phyloP scores from a whole-genome alignment of 2,888 invertebrate species.

The Cyrtodaria siliqua region DNA sequence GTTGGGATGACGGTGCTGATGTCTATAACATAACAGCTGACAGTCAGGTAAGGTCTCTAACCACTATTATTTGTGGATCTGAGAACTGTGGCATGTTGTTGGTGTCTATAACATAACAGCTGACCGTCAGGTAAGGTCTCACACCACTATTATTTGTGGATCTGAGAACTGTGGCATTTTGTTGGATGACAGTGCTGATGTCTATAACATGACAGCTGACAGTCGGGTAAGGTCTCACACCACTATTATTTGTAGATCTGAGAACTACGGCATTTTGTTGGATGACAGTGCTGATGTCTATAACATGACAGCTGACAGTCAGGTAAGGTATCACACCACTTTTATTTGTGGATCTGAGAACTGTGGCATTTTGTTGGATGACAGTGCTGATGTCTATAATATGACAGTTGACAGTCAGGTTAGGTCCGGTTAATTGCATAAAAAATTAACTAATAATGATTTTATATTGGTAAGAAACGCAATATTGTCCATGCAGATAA shows the following conservation, averaged over 20 bases:
- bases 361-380: constrained; percentile 17
- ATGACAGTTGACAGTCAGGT: constrained; percentile 40
- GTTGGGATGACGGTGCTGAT: constrained; percentile 15
- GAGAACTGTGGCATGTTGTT: constrained; percentile 15
- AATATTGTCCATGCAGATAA: too few relatives aligned
- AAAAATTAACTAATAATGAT: too few relatives aligned
- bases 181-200: constrained; percentile 17
- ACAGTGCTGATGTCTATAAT: constrained; percentile 19
- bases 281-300: constrained; percentile 18
- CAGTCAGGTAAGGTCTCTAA: constrained; percentile 37
- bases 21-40: constrained; percentile 30
- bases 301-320: constrained; percentile 36
- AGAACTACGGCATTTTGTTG: constrained; percentile 14
- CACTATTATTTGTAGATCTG: too few relatives aligned
- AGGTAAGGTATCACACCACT: constrained; percentile 37
- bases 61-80: too few relatives aligned
- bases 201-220: constrained; percentile 28
- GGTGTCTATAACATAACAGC: constrained; percentile 27
- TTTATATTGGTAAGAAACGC: too few relatives aligned
- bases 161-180: constrained; percentile 14
- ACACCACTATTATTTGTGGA: too few relatives aligned
- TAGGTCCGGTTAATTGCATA: too few relatives aligned
- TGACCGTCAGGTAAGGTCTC: constrained; percentile 37
- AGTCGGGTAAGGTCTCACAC: constrained; percentile 38
- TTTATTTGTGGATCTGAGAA: constrained; percentile 4